Evolutionary conservation across 2,888 invertebrate genomes (phyloP).

Genomic region (Pachymerium ferrugineum): DNA sequence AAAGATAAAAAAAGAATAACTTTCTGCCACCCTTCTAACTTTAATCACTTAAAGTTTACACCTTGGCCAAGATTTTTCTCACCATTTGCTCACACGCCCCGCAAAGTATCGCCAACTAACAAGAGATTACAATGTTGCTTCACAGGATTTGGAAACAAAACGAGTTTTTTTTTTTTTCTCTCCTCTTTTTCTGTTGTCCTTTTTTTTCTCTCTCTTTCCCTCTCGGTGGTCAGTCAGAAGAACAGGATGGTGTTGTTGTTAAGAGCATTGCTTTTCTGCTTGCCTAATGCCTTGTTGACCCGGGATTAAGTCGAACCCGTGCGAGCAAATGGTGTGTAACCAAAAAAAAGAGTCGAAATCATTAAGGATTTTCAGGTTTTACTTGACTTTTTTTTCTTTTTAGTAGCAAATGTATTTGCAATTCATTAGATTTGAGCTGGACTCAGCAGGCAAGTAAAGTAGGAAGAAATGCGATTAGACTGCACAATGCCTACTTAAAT

Average conservation of each 20-base stretch:
- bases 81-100: no score
- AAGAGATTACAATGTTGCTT: no score
- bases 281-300: slow-evolving; percentile 25
- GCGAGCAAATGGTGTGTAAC: background rate
- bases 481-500: no score
- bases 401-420: background rate
- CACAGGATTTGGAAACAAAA: no score
- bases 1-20: background rate
- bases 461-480: no score
- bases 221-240: background rate
- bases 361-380: background rate
- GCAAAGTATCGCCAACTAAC: no score
- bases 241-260: background rate
- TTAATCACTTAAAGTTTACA: background rate
- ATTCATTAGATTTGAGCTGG: no score
- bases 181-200: no score
- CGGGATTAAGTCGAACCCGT: slow-evolving; percentile 1
- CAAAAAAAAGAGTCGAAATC: background rate
- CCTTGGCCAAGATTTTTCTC: background rate
- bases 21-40: background rate
- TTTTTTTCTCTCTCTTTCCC: background rate
- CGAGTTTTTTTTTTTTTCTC: background rate
- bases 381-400: background rate
- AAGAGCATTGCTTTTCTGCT: slow-evolving; percentile 17
- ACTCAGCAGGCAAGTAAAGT: no score